phyloP scores from a whole-genome alignment of 2,797 vertebrate species.

The Danionella dracula region DNA sequence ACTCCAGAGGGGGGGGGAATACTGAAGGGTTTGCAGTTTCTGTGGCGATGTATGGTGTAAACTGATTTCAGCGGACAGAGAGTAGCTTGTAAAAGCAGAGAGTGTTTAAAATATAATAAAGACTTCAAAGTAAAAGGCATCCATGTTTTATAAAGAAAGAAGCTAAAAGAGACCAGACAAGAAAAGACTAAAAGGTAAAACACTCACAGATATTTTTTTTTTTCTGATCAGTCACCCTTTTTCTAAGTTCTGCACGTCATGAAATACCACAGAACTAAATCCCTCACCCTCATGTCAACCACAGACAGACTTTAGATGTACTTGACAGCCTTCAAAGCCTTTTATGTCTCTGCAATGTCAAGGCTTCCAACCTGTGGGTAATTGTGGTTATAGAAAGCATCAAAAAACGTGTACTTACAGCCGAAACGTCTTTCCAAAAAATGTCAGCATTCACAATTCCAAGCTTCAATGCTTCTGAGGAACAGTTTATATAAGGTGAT shows the following conservation, averaged over 20 bases:
- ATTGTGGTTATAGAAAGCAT: slow-evolving; percentile 47
- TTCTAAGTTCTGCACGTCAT: slow-evolving; percentile 35
- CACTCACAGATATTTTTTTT: not conserved
- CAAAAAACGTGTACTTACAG: slow-evolving; percentile 37
- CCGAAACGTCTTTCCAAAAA: slow-evolving; percentile 40
- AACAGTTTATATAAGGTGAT: too few species aligned
- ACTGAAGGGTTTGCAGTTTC: not conserved
- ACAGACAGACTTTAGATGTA: slow-evolving; percentile 42
- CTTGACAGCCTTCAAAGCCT: slow-evolving; percentile 20
- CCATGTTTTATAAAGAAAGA: not conserved
- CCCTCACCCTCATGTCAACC: slow-evolving; percentile 40
- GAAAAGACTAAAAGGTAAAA: not conserved
- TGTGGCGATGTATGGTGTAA: not conserved
- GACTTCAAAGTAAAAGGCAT: not conserved
- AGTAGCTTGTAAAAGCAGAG: not conserved
- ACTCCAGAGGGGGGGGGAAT: not conserved
- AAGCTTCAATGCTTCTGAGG: too few species aligned
- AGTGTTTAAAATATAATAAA: not conserved
- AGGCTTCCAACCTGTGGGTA: slow-evolving; percentile 45
- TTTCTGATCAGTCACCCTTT: slow-evolving; percentile 37
- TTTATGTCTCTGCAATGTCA: slow-evolving; percentile 25
- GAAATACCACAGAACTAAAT: slow-evolving; percentile 48
- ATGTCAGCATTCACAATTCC: too few species aligned
- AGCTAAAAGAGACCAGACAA: not conserved
- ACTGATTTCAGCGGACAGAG: slow-evolving; percentile 3